A percentile compares a stretch with the other conserved stretches of the same genome.
These are phyloP conservation scores for Galbula dea DNA, from an alignment of 2,113 vertebrate genomes.

Conservation along the genomic window DNA sequence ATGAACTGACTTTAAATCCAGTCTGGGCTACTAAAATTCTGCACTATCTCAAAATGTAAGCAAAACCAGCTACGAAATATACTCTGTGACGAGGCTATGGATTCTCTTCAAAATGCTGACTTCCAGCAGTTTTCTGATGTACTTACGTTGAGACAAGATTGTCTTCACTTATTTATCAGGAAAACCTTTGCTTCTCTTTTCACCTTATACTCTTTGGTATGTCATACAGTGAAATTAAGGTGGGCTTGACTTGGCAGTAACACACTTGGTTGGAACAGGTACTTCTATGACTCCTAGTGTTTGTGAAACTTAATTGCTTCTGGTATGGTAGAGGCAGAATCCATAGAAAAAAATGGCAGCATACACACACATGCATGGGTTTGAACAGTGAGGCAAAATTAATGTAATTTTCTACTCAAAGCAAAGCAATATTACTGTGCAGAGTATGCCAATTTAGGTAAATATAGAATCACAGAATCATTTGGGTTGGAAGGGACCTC, in stretches of 20 bases:
- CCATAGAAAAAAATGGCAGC: not conserved
- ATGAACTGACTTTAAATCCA: not conserved
- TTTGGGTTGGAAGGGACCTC: too few relatives aligned
- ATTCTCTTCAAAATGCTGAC: not conserved
- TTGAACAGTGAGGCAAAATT: not conserved
- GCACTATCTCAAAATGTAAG: not conserved
- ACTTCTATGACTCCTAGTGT: not conserved
- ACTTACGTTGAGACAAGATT: not conserved
- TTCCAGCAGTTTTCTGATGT: not conserved
- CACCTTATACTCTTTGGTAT: not conserved
- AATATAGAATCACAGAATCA: too few relatives aligned
- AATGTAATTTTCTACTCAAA: not conserved
- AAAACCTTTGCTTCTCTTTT: not conserved
- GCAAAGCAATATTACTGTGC: not conserved
- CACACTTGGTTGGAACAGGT: not conserved
- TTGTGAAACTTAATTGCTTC: not conserved
- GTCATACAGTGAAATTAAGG: not conserved
- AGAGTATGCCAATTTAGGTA: not conserved
- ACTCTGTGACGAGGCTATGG: not conserved
- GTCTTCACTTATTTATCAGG: not conserved
- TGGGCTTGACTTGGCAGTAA: not conserved
- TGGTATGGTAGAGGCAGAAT: not conserved
- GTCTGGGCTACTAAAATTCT: not conserved
- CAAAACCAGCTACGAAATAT: not conserved
- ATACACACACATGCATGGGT: fast-evolving